Base-by-base conservation (phyloP, 2,113 vertebrate genomes). In the Cyprinodon brontotheroides region DNA sequence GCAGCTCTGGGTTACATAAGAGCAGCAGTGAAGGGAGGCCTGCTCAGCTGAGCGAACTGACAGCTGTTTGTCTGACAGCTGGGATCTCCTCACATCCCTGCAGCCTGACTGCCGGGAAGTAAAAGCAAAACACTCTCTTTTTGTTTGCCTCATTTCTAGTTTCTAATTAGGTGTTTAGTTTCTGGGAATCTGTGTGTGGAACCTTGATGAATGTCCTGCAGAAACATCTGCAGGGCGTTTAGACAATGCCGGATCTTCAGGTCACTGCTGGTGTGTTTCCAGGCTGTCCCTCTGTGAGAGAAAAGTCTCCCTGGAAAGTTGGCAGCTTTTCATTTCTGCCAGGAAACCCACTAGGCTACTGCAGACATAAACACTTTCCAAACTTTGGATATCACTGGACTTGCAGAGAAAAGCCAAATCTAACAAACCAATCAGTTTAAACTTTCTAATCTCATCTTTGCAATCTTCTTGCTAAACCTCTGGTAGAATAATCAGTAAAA, bases 21-120 rank as follows among this genome's bases (percentile, higher is more conserved):
- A 2, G 66, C 66, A 13, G 38, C 14, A 61, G 65, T 29, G 72
- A 57, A n/a, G 65, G 1, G 7, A 41, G 39, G 20, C 15, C 39
- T 20, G 17, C 11, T 60, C 17, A 22, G 4, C 72, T 60, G 39
- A 66, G 72, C 43, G 22, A 70, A 48, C 60, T 7, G 50, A 53
- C 80, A 82, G 68, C 72, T 79, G 77, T 64, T 68, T 11, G 22
- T 59, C 50, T 48, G 65, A 61, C 82, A 62, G 65, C 69, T 72
- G 65, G 65, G 53, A n/a, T 39, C 65, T 29, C 57, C 62, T 37
- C 47, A 63, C 61, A 48, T 36, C 41, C 47, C 38, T 11, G 12
- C 36, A 64, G 68, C 69, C n/a, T 60, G 40, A 50, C 37, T 40
- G 41, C n/a, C 3, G 45, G 43, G 20, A 40, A 53, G 11, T 1